Evolutionary conservation across 2,113 vertebrate species (phyloP), one percentile per base, ranked within the genome.

Genomic region (Danio rerio): DNA sequence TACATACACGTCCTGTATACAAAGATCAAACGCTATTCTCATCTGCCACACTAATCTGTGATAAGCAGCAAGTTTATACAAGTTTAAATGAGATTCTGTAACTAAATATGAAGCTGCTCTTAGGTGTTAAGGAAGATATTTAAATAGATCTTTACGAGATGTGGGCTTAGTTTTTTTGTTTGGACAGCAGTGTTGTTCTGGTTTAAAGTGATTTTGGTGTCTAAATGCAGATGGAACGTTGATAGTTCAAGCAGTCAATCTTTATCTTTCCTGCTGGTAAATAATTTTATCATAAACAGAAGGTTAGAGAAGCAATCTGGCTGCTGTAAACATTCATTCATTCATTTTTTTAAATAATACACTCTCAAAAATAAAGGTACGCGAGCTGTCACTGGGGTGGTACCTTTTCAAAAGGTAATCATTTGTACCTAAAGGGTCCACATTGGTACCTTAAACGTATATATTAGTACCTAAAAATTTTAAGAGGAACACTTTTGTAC

Each of bases 21-120:
- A 16, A 45, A 59, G 72, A 75, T 75, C 53, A 75, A 75, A 75
- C 53, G 18, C 31, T 7, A 5, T 7, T 74, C 53, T 16, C 43
- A 31, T 31, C 58, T 77, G 58, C 13, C 75, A 63, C 9, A 13
- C 18, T 77, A 77, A 77, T 77, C 75, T 77, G 58, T 77, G 75
- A 77, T 63, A 61, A 62, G 58, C 18, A 50, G 13, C 58, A 75
- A 20, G 72, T 75, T 59, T 75, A 47, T 59, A 75, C 72, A 75
- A 7, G 72, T 75, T 75, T 75, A 53, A 31, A 72, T 72, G 70
- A 72, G 53, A 45, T 59, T 45, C 6, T 12, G 53, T 12, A 45
- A 58, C 42, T 59, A 18, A 75, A 59, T 1, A 4, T 18, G 55
- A 58, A 58, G 1, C 3, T 56, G 15, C 21, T 56, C 16, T 18